These are phyloP conservation scores for Bettongia penicillata DNA, from an alignment of 2,113 vertebrate species.

Conservation along the genomic window DNA sequence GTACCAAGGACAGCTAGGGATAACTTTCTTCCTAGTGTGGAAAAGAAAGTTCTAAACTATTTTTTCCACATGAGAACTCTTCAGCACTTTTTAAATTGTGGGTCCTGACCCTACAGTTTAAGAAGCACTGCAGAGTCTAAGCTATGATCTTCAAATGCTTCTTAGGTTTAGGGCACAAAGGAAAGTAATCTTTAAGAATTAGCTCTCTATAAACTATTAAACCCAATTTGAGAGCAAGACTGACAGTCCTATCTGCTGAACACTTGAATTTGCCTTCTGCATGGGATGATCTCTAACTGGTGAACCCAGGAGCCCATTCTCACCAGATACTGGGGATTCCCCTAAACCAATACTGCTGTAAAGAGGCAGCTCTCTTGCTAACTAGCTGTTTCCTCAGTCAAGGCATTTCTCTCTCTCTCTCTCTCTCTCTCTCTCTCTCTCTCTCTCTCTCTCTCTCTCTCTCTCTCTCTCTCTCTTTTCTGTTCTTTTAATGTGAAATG, in stretches of 20 bases:
- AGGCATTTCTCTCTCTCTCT: not conserved
- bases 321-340: not conserved
- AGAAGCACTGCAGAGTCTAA: no score
- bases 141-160: not conserved
- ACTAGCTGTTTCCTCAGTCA: not conserved
- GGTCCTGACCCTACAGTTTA: no score
- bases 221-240: not conserved
- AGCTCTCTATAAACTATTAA: not conserved
- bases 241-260: not conserved
- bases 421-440: not conserved
- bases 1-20: not conserved
- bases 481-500: not conserved
- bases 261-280: not conserved
- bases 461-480: not conserved
- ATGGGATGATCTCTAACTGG: not conserved
- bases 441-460: no score
- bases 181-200: not conserved
- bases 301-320: not conserved
- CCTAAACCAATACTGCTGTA: not conserved
- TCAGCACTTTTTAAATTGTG: no score
- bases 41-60: not conserved
- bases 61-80: no score
- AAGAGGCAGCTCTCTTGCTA: not conserved
- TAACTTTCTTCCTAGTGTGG: not conserved
- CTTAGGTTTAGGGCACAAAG: not conserved